Evolutionary conservation across 2,113 vertebrate genomes (phyloP), one percentile per base, ranked within the genome.

Genomic region (Trichechus manatus): DNA sequence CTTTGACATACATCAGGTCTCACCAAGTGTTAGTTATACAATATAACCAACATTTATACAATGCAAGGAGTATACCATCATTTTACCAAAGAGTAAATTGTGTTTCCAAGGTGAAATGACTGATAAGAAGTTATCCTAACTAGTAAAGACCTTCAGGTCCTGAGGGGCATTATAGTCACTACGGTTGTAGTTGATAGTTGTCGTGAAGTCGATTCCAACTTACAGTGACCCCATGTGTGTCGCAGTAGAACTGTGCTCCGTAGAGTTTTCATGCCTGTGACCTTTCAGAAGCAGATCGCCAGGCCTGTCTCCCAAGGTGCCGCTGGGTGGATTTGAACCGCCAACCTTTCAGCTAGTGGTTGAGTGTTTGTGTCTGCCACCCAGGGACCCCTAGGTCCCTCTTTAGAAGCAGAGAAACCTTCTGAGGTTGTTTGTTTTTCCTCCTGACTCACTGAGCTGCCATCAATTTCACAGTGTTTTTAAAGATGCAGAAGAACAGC

Each of bases 321-420:
- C 31, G 2, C 70, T 36, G n/a, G 33, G 19, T 72, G 70, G n/a
- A 39, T 25, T 10, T 36, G 39, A 74, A 23, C 22, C 3, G 22
- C 20, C 36, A 22, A 36, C 3, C 9, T 74, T 42, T 23, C 72
- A 39, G 19, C 36, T 39, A 74, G 72, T 6, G 72, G 1, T 36
- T 23, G 10, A 39, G 36, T 74, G 36, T 23, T 74, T 36, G 3
- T 74, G 9, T 74, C 20, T 5, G 33, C 8, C 22, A 39, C 36
- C 8, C 72, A 23, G 36, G 20, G 36, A 39, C 36, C 13, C 15
- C 36, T 27, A 25, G 72, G 1, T 29, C 17, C 11, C 9, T 75
- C 3, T 29, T 27, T 47, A 75, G 85, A 89, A 94, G 47, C 53
- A 81, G 77, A 90, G 47, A 33, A 79, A 68, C 42, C 93, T 91